Conservation (phyloP, 2,888 invertebrate species). For the Drosophila meridiana region DNA sequence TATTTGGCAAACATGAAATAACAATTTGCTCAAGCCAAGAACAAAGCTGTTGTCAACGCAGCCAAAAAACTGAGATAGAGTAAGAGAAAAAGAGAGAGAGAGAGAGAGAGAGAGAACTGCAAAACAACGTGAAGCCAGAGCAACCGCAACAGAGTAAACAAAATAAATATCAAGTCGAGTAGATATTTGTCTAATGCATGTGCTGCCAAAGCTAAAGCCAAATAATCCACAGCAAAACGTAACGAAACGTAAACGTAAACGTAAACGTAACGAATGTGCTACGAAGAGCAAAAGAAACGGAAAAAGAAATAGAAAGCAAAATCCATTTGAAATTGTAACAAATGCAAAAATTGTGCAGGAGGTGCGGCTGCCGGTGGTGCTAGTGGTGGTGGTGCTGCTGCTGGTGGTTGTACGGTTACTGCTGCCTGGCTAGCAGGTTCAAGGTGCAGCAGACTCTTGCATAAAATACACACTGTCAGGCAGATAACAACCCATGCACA, state of each 20-base stretch:
- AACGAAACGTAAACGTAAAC: slow-evolving; percentile 55
- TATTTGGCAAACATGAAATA: slow-evolving; percentile 76
- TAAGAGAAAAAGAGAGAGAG: not conserved
- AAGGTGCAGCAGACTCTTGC: slow-evolving; percentile 59
- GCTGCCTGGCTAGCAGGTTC: slow-evolving; percentile 25
- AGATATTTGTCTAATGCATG: slow-evolving; percentile 61
- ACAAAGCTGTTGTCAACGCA: slow-evolving; percentile 66
- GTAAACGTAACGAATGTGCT: slow-evolving; percentile 53
- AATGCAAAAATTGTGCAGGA: slow-evolving; percentile 65
- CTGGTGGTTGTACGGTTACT: not conserved
- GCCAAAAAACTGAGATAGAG: slow-evolving; percentile 24
- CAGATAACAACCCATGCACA: slow-evolving; percentile 46
- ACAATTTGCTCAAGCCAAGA: slow-evolving; percentile 68
- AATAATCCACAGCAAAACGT: slow-evolving; percentile 54
- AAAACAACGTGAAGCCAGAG: slow-evolving; percentile 1
- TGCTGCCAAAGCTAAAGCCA: slow-evolving; percentile 56
- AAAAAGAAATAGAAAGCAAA: slow-evolving; percentile 29
- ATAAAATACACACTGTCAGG: slow-evolving; percentile 60
- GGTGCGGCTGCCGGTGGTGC: slow-evolving; percentile 30
- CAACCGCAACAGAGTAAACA: slow-evolving; percentile 65
- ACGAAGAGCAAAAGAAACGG: slow-evolving; percentile 7
- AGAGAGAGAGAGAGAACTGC: not conserved
- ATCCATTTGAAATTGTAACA: slow-evolving; percentile 73
- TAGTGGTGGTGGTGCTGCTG: slow-evolving; percentile 4
- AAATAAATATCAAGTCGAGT: slow-evolving; percentile 65